Conservation (phyloP, 2,797 vertebrate genomes). For the Propithecus perrieri region DNA sequence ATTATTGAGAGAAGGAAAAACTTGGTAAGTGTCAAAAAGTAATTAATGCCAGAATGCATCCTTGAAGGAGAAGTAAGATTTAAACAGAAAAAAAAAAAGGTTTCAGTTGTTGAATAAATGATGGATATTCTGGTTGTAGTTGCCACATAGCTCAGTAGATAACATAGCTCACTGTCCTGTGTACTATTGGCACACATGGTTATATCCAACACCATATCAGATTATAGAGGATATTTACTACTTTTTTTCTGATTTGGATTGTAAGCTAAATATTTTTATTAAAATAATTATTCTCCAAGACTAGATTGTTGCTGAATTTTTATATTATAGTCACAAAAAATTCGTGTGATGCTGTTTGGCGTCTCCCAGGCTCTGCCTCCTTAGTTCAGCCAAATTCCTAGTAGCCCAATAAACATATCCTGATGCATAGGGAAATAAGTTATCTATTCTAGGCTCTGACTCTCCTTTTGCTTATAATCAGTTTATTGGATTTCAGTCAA, state of each 20-base stretch:
- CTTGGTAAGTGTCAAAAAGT: neutral
- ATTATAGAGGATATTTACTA: neutral
- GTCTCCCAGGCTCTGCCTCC: neutral
- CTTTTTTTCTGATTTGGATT: constrained; percentile 15
- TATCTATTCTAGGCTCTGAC: neutral
- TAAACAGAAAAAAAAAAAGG: neutral
- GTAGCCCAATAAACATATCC: neutral
- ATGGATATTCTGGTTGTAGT: neutral
- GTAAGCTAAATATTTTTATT: neutral
- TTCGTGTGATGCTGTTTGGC: neutral
- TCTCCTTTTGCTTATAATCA: neutral
- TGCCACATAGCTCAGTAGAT: neutral
- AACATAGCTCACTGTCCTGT: neutral
- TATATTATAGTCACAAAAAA: neutral
- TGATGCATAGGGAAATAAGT: neutral
- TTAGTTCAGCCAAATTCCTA: neutral
- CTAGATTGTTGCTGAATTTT: neutral
- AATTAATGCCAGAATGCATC: neutral
- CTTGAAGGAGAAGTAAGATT: neutral
- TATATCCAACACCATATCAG: neutral
- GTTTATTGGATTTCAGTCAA: neutral
- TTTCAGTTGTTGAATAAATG: neutral
- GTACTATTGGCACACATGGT: neutral
- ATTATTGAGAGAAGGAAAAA: neutral
- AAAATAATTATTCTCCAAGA: neutral